These are phyloP conservation scores for Pungitius pungitius DNA, from an alignment of 2,113 vertebrate species.

Conservation along the genomic window DNA sequence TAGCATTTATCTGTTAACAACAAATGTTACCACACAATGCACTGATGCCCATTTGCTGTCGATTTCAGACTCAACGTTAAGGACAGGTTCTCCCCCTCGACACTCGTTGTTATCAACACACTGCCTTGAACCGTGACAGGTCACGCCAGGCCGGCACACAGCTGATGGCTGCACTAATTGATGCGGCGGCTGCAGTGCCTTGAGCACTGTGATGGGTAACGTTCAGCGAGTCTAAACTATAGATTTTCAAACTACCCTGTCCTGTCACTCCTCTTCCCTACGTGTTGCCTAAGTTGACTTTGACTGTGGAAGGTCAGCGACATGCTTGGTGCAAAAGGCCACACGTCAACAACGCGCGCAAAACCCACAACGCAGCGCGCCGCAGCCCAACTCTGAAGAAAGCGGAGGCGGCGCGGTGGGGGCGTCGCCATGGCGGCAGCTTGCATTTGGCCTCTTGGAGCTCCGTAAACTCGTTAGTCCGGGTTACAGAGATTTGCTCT, in stretches of 20 bases:
- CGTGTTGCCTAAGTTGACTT: conserved; percentile 47
- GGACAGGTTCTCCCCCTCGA: not conserved
- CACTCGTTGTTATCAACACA: not conserved
- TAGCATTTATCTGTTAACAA: no score
- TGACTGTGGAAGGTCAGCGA: conserved; percentile 46
- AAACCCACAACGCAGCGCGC: conserved; percentile 31
- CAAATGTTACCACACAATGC: no score
- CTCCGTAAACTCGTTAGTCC: conserved; percentile 11
- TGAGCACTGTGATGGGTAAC: no score
- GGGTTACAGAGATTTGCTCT: not conserved
- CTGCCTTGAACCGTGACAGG: not conserved
- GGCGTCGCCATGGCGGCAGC: conserved; percentile 31
- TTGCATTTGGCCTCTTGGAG: conserved; percentile 23
- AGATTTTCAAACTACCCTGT: conserved; percentile 27
- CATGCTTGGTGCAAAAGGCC: conserved; percentile 32
- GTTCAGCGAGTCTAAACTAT: conserved; percentile 7
- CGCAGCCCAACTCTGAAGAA: conserved; percentile 7
- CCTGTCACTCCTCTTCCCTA: conserved; percentile 25
- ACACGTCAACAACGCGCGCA: conserved; percentile 26
- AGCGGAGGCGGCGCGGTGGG: conserved; percentile 8
- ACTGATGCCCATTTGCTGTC: not conserved
- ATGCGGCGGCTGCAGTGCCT: no score
- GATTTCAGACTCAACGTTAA: not conserved
- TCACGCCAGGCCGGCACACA: no score
- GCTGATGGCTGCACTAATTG: not conserved